A percentile compares a stretch with the other conserved stretches of the same genome.
phyloP scores from a whole-genome alignment of 2,888 invertebrate genomes.

The Phalera bucephala region DNA sequence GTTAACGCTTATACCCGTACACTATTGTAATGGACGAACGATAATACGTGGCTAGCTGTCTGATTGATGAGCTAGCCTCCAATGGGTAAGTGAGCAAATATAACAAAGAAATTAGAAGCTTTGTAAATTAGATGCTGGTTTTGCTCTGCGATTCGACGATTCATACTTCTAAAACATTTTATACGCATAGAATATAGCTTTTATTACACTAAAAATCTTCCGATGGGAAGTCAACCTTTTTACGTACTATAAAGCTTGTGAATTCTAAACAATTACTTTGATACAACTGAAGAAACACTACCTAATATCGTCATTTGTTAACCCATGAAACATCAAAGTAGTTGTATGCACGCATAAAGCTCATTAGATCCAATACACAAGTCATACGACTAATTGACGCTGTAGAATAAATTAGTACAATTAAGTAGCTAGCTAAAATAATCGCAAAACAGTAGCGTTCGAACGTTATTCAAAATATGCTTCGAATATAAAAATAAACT shows the following conservation, averaged over 20 bases:
- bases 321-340: conserved; percentile 35
- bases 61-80: conserved; percentile 92
- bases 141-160: conserved; percentile 22
- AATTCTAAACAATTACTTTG: conserved; percentile 38
- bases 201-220: conserved; percentile 13
- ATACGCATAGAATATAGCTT: conserved; percentile 30
- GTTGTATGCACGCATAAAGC: conserved; percentile 46
- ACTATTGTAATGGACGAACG: conserved; percentile 67
- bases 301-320: conserved; percentile 13
- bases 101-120: conserved; percentile 62
- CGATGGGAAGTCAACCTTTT: conserved; percentile 9
- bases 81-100: conserved; percentile 87
- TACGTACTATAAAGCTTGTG: conserved; percentile 3
- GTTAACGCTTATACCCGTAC: conserved; percentile 73
- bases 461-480: conserved; percentile 24
- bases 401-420: conserved; percentile 20
- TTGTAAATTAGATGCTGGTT: conserved; percentile 55
- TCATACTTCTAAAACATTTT: background rate
- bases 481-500: conserved; percentile 9
- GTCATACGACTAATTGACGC: conserved; percentile 18
- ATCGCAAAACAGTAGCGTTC: conserved; percentile 7
- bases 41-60: conserved; percentile 85
- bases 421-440: conserved; percentile 16
- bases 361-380: conserved; percentile 30
- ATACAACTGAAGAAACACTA: conserved; percentile 16